Percentiles rank a stretch among this genome's conserved stretches.
phyloP scores from a whole-genome alignment of 1,140 invertebrate species.

The Trinorchestia longiramus region DNA sequence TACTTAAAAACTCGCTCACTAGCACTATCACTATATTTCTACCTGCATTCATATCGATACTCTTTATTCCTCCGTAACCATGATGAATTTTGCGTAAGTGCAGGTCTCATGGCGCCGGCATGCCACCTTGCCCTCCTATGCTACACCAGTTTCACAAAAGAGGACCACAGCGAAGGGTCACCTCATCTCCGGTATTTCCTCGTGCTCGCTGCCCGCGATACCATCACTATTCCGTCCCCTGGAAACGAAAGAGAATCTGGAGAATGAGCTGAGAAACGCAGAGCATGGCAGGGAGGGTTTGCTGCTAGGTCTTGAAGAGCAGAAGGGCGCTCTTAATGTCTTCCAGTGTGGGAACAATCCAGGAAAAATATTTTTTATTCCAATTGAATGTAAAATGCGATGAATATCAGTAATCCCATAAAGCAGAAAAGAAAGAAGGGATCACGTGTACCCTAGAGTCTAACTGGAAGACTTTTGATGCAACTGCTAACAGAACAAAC shows the following conservation, averaged over 20 bases:
- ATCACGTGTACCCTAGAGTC: background rate
- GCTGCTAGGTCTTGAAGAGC: background rate
- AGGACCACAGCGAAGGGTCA: background rate
- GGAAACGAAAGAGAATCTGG: slow-evolving; percentile 10
- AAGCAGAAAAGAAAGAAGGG: background rate
- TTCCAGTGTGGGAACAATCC: background rate
- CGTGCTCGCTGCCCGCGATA: slow-evolving; percentile 21
- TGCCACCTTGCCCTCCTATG: background rate
- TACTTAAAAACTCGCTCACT: background rate
- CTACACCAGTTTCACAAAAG: slow-evolving; percentile 2
- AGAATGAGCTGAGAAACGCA: background rate
- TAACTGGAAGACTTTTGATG: background rate
- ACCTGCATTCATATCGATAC: background rate
- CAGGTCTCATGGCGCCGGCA: background rate
- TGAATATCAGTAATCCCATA: background rate
- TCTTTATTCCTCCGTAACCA: background rate
- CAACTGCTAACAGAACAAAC: background rate
- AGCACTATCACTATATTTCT: background rate
- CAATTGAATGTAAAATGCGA: background rate
- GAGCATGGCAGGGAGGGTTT: background rate
- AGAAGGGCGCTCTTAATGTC: background rate
- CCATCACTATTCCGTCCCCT: background rate
- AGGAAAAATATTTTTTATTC: background rate
- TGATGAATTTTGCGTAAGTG: background rate
- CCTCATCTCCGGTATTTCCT: slow-evolving; percentile 40